Evolutionary conservation across 1,140 invertebrate genomes (phyloP).

Genomic region (Eufriesea mexicana): DNA sequence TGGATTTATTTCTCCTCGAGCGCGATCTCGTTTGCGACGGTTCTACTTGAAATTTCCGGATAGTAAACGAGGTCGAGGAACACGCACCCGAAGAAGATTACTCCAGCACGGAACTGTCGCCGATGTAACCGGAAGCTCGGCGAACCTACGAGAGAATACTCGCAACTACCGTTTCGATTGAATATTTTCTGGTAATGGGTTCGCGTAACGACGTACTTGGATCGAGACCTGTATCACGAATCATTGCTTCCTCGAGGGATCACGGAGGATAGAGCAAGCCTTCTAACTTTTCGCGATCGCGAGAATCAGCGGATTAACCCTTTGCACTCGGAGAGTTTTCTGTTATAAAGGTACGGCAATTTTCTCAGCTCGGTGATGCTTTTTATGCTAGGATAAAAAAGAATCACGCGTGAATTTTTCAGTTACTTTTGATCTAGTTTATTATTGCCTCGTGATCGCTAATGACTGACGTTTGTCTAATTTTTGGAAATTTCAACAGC

Average conservation of each 20-base stretch:
- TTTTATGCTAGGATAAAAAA: too few species aligned
- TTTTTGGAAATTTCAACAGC: too few species aligned
- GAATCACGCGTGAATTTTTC: too few species aligned
- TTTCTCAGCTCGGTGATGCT: too few species aligned
- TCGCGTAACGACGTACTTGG: slow-evolving; percentile 32
- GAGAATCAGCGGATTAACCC: neutral
- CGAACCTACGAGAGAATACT: slow-evolving; percentile 43
- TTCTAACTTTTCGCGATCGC: neutral
- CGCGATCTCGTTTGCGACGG: neutral
- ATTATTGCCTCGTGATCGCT: too few species aligned
- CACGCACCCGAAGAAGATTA: neutral
- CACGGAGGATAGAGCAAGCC: neutral
- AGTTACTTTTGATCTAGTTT: too few species aligned
- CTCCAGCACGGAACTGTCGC: slow-evolving; percentile 26
- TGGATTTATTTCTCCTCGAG: neutral
- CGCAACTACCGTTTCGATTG: slow-evolving; percentile 46
- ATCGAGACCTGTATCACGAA: slow-evolving; percentile 13
- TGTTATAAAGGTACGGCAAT: too few species aligned
- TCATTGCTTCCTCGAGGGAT: neutral
- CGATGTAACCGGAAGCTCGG: slow-evolving; percentile 22
- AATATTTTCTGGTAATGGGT: slow-evolving; percentile 51
- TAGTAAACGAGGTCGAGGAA: slow-evolving; percentile 12
- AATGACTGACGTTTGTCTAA: too few species aligned
- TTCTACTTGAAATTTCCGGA: neutral
- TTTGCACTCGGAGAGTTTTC: too few species aligned